Conservation (phyloP, 2,888 invertebrate genomes). For the Drosophila helvetica region DNA sequence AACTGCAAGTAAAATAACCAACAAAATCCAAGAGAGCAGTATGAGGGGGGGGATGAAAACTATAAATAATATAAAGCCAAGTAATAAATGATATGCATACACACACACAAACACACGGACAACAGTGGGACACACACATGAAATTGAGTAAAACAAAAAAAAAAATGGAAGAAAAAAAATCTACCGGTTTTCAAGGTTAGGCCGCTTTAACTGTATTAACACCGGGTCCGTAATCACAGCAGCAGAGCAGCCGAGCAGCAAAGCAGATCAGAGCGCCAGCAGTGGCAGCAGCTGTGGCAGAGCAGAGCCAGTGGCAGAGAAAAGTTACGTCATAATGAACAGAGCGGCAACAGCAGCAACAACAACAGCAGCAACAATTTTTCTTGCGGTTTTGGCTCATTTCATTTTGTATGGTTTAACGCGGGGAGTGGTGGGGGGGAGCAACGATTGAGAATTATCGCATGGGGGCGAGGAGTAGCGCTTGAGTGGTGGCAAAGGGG, state of each 20-base stretch:
- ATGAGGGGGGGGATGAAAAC: slow-evolving; percentile 17
- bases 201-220: slow-evolving; percentile 77
- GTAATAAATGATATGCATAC: slow-evolving; percentile 50
- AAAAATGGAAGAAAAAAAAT: slow-evolving; percentile 54
- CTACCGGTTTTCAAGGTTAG: slow-evolving; percentile 79
- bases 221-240: slow-evolving; percentile 75
- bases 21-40: slow-evolving; percentile 11
- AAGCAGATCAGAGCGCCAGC: slow-evolving; percentile 12
- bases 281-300: slow-evolving; percentile 35
- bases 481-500: background rate
- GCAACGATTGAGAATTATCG: background rate
- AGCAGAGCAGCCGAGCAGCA: slow-evolving; percentile 62
- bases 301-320: slow-evolving; percentile 47
- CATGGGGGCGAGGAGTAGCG: no score
- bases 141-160: slow-evolving; percentile 61
- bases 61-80: slow-evolving; percentile 36
- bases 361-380: slow-evolving; percentile 34
- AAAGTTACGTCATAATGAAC: slow-evolving; percentile 80
- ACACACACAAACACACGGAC: slow-evolving; percentile 40
- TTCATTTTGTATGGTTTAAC: slow-evolving; percentile 54
- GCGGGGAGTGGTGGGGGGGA: background rate
- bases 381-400: slow-evolving; percentile 77
- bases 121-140: slow-evolving; percentile 47
- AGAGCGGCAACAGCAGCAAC: slow-evolving; percentile 37
- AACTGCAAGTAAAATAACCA: slow-evolving; percentile 50